Evolutionary conservation across 2,888 invertebrate genomes (phyloP), one percentile per base, ranked within the genome.

Genomic region (Coronaproctus castanopsis): DNA sequence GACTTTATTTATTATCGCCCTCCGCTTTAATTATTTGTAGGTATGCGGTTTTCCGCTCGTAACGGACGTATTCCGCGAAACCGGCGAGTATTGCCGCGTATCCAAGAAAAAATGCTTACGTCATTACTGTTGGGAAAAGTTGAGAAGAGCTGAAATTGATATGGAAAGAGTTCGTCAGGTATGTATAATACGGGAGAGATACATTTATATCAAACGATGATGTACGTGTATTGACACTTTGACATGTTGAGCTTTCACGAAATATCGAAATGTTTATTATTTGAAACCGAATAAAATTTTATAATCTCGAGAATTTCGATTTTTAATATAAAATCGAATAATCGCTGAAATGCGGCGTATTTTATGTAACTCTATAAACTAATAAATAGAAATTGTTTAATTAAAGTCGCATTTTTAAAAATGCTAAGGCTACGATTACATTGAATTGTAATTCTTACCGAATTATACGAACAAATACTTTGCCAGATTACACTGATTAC

Each of bases 41-140:
- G 90, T 96, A 0, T 97, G 97, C 70, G 96, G 96, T 0, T 92
- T 88, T 70, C 96, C 96, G 0, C 73, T 95, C 1, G 86, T 89
- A 0, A 80, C 79, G 1, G 82, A 89, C 67, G 85, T 89, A 0
- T 93, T 93, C 70, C 80, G 83, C 63, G 54, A 52, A 0, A 87
- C 87, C 0, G 89, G 87, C 0, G 86, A 90, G 66, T 88, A 90
- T 74, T 97, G 97, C 70, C 73, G 80, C 1, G 83, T 85, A 0
- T 83, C 91, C 0, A 93, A 93, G 71, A 92, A 93, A 71, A 82
- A 80, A 64, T 97, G 96, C 69, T 80, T 86, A 57, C 84, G 82
- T 67, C 97, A 97, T 71, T 87, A 86, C 70, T 87, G 88, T 65
- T 97, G 96, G 96, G 96, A 96, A 73, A 95, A 95, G 72, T 73